Percentiles rank a stretch among this genome's conserved stretches.
Conservation (phyloP, 2,113 vertebrate species). For the Elanoides forficatus region DNA sequence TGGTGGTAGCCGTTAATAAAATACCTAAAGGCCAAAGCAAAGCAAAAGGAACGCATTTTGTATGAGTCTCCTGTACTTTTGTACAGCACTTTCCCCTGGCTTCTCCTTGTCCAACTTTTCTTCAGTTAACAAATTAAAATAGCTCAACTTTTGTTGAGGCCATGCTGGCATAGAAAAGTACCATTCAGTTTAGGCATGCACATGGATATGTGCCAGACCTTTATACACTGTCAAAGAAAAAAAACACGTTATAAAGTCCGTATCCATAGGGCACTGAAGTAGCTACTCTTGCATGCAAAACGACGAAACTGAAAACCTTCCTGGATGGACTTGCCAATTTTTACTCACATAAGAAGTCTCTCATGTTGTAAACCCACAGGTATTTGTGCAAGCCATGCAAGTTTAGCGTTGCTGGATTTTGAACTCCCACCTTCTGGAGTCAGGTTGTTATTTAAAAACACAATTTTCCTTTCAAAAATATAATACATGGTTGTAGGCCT, state of each 20-base stretch:
- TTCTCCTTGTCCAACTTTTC: background rate
- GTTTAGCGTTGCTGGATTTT: background rate
- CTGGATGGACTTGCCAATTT: background rate
- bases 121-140: slow-evolving; percentile 39
- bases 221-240: background rate
- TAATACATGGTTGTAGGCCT: background rate
- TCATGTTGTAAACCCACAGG: background rate
- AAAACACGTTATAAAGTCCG: background rate
- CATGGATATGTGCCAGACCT: slow-evolving; percentile 16
- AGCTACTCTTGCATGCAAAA: background rate
- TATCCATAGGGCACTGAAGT: background rate
- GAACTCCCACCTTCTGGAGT: background rate
- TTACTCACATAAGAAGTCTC: background rate
- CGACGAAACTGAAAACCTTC: background rate
- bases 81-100: background rate
- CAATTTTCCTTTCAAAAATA: background rate
- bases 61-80: background rate
- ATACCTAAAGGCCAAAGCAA: background rate
- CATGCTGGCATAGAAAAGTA: background rate
- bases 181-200: slow-evolving; percentile 9
- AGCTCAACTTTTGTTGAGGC: slow-evolving; percentile 19
- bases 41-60: background rate
- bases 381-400: background rate
- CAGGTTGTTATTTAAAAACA: background rate
- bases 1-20: background rate